phyloP scores from a whole-genome alignment of 2,113 vertebrate genomes.

The Nymphicus hollandicus region DNA sequence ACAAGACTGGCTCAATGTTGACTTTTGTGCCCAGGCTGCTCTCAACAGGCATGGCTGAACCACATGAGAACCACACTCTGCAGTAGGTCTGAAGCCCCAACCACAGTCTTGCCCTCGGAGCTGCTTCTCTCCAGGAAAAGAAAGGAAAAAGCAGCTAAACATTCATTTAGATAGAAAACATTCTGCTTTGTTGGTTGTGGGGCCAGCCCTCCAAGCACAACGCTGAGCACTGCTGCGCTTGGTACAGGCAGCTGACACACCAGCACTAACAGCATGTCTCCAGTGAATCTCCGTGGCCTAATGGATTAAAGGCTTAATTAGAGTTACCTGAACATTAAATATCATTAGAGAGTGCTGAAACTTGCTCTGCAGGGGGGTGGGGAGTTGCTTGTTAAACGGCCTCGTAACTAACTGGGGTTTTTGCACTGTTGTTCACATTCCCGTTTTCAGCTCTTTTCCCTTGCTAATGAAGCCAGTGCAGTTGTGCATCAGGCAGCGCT shows the following conservation, averaged over 20 bases:
- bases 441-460: neutral
- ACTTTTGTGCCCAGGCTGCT: neutral
- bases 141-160: neutral
- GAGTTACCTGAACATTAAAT: conserved; percentile 11
- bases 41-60: neutral
- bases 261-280: neutral
- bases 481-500: neutral
- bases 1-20: neutral
- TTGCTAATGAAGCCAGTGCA: neutral
- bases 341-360: neutral
- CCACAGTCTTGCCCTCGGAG: neutral
- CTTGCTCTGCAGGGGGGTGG: neutral
- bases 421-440: neutral
- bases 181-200: neutral
- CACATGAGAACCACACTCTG: fast-evolving
- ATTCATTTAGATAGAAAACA: neutral
- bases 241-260: neutral
- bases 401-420: neutral
- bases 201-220: neutral
- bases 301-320: conserved; percentile 9
- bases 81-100: fast-evolving
- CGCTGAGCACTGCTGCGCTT: neutral
- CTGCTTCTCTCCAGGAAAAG: neutral
- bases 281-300: neutral
- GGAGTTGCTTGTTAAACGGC: neutral